These are phyloP conservation scores for Sturmia bella DNA, from an alignment of 2,888 invertebrate species.

Conservation along the genomic window DNA sequence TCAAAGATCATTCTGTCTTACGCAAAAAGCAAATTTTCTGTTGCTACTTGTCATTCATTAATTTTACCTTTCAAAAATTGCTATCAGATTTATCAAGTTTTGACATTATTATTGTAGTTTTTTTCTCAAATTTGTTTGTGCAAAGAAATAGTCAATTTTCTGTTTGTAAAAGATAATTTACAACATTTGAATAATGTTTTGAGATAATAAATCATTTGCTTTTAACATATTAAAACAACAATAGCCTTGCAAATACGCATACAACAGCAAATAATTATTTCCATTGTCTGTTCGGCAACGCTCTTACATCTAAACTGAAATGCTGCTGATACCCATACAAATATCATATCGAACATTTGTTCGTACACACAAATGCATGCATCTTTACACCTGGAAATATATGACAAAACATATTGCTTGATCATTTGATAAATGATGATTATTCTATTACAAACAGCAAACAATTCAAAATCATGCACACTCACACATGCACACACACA, in stretches of 20 bases:
- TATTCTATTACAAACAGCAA: slow-evolving; percentile 62
- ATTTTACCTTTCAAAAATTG: slow-evolving; percentile 27
- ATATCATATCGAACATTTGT: background rate
- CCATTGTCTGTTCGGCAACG: slow-evolving; percentile 29
- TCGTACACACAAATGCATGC: background rate
- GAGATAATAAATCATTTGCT: slow-evolving; percentile 64
- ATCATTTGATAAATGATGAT: slow-evolving; percentile 69
- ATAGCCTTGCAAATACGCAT: slow-evolving; percentile 38
- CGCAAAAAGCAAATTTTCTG: background rate
- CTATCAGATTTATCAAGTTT: slow-evolving; percentile 34
- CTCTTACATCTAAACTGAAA: background rate
- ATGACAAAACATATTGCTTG: slow-evolving; percentile 66
- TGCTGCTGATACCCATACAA: background rate
- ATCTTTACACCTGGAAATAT: slow-evolving; percentile 52
- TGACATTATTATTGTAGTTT: slow-evolving; percentile 38
- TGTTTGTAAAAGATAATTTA: slow-evolving; percentile 54
- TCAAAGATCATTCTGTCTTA: too few relatives aligned
- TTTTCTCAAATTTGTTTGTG: slow-evolving; percentile 11
- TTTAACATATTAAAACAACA: slow-evolving; percentile 52
- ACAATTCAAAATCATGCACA: slow-evolving; percentile 31
- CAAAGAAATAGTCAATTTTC: slow-evolving; percentile 48
- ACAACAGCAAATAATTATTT: slow-evolving; percentile 60
- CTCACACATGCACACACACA: background rate
- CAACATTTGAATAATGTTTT: slow-evolving; percentile 53
- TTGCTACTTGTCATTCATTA: slow-evolving; percentile 21